Evolutionary conservation across 37 sponge, comb jelly and placozoan species (phyloP).

Genomic region (Halisarca cf. caerulea): DNA sequence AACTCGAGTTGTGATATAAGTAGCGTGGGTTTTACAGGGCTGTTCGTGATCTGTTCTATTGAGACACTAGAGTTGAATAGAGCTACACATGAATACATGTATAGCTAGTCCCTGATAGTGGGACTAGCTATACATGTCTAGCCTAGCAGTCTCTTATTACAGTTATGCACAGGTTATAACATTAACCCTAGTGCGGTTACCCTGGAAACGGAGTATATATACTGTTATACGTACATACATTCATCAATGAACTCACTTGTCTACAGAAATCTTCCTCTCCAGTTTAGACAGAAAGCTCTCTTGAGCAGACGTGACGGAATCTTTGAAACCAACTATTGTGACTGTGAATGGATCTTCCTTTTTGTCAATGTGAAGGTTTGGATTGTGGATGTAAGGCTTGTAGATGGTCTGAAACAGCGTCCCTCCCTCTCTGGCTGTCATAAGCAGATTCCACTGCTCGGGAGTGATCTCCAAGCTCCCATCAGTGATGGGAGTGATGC

Average conservation of each 20-base stretch:
- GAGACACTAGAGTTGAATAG: no score
- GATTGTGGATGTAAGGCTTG: slow-evolving; percentile 45
- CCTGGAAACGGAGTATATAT: no score
- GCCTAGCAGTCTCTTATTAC: no score
- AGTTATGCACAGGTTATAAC: no score
- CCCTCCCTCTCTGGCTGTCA: not conserved
- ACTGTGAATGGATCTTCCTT: slow-evolving; percentile 8
- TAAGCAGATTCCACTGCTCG: slow-evolving; percentile 50
- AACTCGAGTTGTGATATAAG: no score
- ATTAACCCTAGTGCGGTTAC: no score
- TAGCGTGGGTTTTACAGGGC: no score
- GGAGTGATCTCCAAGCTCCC: not conserved
- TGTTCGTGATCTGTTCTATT: no score
- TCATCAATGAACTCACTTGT: slow-evolving; percentile 8
- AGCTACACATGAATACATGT: no score
- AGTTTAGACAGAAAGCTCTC: slow-evolving; percentile 11
- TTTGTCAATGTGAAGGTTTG: slow-evolving; percentile 40
- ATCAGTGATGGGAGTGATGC: not conserved
- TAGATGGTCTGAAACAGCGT: slow-evolving; percentile 35
- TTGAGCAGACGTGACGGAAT: slow-evolving; percentile 44
- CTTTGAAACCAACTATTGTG: slow-evolving; percentile 24
- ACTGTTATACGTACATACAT: not conserved
- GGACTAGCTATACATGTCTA: no score
- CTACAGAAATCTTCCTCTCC: slow-evolving; percentile 41
- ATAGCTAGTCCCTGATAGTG: no score